These are phyloP conservation scores for Rachycentron canadum DNA, from an alignment of 2,797 vertebrate genomes.

Conservation along the genomic window DNA sequence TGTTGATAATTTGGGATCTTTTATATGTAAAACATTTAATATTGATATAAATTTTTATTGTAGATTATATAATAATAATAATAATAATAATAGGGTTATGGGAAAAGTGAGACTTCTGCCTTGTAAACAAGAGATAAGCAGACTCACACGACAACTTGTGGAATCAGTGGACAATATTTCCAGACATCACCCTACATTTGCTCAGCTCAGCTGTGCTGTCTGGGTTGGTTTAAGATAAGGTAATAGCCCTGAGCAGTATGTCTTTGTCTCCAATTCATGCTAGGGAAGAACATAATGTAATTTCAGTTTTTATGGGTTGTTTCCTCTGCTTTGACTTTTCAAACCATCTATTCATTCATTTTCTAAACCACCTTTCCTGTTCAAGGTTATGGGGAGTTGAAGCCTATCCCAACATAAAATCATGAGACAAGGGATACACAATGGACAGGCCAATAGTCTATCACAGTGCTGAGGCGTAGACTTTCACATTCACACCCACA, in stretches of 20 bases:
- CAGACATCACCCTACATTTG: conserved; percentile 23
- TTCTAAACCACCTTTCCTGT: conserved; percentile 17
- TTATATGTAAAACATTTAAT: no score
- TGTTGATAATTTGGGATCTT: no score
- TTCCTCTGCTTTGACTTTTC: conserved; percentile 6
- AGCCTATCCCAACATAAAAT: conserved; percentile 15
- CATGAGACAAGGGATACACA: neutral
- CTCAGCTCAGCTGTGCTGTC: conserved; percentile 17
- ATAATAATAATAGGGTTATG: no score
- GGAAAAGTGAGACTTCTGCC: conserved; percentile 6
- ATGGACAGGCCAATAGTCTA: conserved; percentile 1
- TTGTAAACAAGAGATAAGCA: conserved; percentile 49
- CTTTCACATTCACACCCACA: neutral
- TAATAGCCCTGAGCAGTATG: conserved; percentile 27
- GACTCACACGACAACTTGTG: conserved; percentile 17
- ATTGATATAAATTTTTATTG: no score
- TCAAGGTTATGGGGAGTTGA: conserved; percentile 1
- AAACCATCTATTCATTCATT: conserved; percentile 22
- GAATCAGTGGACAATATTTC: conserved; percentile 38
- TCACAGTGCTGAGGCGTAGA: neutral
- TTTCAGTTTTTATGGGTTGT: conserved; percentile 20
- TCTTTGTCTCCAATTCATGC: conserved; percentile 23
- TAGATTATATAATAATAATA: no score
- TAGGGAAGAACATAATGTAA: conserved; percentile 10
- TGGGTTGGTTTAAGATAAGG: conserved; percentile 46